A percentile compares a stretch with the other conserved stretches of the same genome.
phyloP scores from a whole-genome alignment of 2,797 vertebrate species.

The Anisognathus igniventris region DNA sequence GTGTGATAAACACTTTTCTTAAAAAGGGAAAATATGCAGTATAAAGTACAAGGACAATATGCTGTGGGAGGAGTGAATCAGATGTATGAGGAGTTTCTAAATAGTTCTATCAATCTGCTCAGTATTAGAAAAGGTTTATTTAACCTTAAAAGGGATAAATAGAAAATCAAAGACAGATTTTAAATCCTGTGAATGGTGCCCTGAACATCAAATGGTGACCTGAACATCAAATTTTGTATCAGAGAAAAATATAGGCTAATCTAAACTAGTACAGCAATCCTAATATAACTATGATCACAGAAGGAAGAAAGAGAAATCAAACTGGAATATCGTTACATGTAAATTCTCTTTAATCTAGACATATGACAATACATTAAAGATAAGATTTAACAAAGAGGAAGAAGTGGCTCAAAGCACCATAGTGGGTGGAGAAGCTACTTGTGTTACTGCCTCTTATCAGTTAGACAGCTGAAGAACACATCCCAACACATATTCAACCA shows the following conservation, averaged over 20 bases:
- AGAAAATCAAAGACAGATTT: background rate
- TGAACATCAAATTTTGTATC: background rate
- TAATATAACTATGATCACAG: background rate
- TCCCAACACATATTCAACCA: background rate
- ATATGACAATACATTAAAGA: background rate
- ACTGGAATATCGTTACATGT: background rate
- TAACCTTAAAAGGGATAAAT: background rate
- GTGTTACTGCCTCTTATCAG: background rate
- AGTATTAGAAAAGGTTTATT: background rate
- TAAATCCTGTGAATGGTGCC: background rate
- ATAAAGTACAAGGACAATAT: background rate
- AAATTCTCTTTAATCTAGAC: background rate
- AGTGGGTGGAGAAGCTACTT: rapidly evolving
- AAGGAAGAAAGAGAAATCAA: background rate
- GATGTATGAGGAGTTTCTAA: background rate
- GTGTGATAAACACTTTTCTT: background rate
- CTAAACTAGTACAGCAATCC: background rate
- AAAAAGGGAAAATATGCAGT: background rate
- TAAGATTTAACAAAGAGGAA: background rate
- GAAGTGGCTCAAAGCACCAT: background rate
- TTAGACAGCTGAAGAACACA: background rate
- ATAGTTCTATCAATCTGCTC: background rate
- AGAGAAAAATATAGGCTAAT: background rate
- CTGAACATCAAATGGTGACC: background rate
- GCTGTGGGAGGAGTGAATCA: background rate